A percentile compares a stretch with the other conserved stretches of the same genome.
Evolutionary conservation across 2,888 invertebrate species (phyloP).

Genomic region (Synanthedon formicaeformis): DNA sequence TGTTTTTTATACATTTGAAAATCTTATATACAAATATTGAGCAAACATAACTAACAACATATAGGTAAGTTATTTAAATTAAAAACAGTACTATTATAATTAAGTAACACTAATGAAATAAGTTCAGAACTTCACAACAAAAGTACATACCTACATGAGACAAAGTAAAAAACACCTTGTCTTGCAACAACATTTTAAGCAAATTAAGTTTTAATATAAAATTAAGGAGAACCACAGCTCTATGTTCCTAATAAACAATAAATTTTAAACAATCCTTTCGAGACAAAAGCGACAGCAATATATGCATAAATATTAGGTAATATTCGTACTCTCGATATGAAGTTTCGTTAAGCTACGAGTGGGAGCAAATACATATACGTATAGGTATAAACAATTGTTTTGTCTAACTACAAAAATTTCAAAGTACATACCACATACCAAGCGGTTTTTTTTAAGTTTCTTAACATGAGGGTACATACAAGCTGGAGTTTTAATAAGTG

Average conservation of each 20-base stretch:
- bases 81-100: neutral
- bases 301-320: no score
- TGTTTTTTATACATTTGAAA: slow-evolving; percentile 45
- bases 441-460: neutral
- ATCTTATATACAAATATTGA: slow-evolving; percentile 18
- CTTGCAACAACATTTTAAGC: no score
- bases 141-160: no score
- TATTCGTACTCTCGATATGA: neutral
- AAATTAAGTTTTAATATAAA: no score
- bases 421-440: neutral
- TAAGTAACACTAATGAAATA: no score
- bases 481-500: slow-evolving; percentile 30
- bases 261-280: no score
- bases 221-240: no score
- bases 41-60: neutral
- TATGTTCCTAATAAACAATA: no score
- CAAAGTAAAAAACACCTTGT: no score
- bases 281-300: no score
- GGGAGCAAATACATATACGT: neutral
- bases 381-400: neutral
- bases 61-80: neutral
- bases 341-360: neutral
- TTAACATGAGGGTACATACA: neutral
- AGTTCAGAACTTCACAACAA: no score
- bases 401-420: neutral